Base-by-base conservation (phyloP, 2,888 invertebrate species). In the Pseudeuparius sepicola region DNA sequence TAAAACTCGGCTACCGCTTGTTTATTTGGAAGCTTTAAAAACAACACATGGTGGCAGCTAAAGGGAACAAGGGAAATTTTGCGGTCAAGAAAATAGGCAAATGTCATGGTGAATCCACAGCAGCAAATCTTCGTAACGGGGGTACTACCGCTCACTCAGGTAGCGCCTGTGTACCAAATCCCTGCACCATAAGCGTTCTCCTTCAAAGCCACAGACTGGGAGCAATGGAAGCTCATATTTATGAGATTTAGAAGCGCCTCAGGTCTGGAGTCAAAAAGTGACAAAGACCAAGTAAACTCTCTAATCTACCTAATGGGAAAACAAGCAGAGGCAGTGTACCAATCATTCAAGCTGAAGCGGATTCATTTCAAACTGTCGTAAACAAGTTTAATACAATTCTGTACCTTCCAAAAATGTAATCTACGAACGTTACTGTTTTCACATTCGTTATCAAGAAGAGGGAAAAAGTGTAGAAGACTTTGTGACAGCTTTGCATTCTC, bases 391-490 rank as follows among this genome's bases (percentile, higher is more conserved):
- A 25, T 20, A 24, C 16, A 4, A 39, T 20, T 39, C 31, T 31
- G 15, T 39, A 30, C 39, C 35, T 3, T 14, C 16, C 11, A 39
- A 31, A 24, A 40, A 37, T 17, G 30, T 37, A 7, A 37, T 40
- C 3, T 40, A 37, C 24, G 40, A 41, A 17, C 16, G 28, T 15
- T 34, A 39, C 12, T 31, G 34, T 12, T 41, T 41, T 20, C 27
- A 39, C 10, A 39, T 35, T n/a, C 31, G 27, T 11, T 24, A 20
- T 13, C 38, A 39, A 14, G 17, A 12, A 16, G 37, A 39, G 14
- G 31, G 28, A 18, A 35, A 39, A 31, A 35, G 32, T 18, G 41
- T 39, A 12, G 34, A 35, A 24, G 28, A 39, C 18, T 39, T 39
- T 16, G 29, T 38, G 7, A 38, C 41, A 14, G 36, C 26, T n/a